Evolutionary conservation across 2,797 vertebrate species (phyloP), one percentile per base, ranked within the genome.

Genomic region (Antrozous pallidus): DNA sequence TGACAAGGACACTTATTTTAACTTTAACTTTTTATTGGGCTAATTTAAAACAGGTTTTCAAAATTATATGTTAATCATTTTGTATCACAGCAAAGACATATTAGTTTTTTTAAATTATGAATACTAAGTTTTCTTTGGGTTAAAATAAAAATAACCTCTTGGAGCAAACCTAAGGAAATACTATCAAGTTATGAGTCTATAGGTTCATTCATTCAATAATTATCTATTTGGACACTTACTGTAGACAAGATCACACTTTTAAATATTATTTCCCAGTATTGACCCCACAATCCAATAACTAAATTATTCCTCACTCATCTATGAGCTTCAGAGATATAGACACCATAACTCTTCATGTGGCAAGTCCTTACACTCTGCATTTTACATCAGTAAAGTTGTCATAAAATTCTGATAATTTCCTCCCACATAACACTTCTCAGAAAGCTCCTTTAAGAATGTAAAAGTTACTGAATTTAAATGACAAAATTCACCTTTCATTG

Each of bases 1-100:
- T 12, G 26, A 54, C 26, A 79, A 84, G n/a, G 24, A 71, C 28
- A 49, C 70, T 33, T 88, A 51, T 82, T 73, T 85, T 83, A 82
- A 79, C 24, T 87, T 70, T 63, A 85, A 79, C 24, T 90, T 70
- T 63, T 36, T 92, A 26, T 40, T 75, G 54, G 74, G 70, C n/a
- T 89, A 56, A 77, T n/a, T 24, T 78, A 84, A 88, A 70, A 10
- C n/a, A 81, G 71, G 26, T 54, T 90, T 94, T 70, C 45, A 91
- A 86, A 92, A 88, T 38, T 81, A 13, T 24, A 24, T 82, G 17
- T 94, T 85, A 61, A 51, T 83, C 87, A 51, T 71, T 88, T 88
- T 67, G 1, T 75, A 65, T 88, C 16, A 81, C 3, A 49, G 16
- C 28, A 92, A 82, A 95, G 63, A 82, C 31, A 38, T 65, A 33